Conservation (phyloP, 1,140 invertebrate species). For the Cherax destructor region DNA sequence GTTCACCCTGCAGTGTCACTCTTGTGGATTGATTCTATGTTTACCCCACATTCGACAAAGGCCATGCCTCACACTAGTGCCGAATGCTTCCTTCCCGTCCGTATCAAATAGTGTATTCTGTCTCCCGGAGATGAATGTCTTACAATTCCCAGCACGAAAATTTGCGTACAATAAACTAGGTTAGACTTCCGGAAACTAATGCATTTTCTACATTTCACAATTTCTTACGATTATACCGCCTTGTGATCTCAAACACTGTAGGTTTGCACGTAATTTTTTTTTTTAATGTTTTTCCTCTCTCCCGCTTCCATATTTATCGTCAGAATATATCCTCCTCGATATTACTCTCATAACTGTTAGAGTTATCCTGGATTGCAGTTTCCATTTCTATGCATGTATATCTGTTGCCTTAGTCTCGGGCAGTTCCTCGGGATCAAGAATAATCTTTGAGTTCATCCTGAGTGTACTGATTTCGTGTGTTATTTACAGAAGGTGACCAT, state of each 20-base stretch:
- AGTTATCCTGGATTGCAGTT: background rate
- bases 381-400: background rate
- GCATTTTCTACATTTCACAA: background rate
- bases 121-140: background rate
- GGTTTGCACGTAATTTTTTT: background rate
- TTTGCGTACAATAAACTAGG: background rate
- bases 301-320: background rate
- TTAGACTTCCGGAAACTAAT: background rate
- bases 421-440: background rate
- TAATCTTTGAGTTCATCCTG: background rate
- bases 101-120: background rate
- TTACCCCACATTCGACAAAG: background rate
- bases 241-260: background rate
- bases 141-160: background rate
- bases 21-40: background rate
- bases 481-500: conserved; percentile 16
- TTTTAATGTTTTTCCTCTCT: background rate
- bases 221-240: background rate
- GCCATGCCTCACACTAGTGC: background rate
- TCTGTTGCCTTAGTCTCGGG: background rate
- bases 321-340: background rate
- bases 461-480: conserved; percentile 1
- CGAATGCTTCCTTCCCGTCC: background rate
- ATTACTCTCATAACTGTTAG: background rate
- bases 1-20: background rate